Conservation (phyloP, 2,888 invertebrate genomes). For the Aethes cnicana region DNA sequence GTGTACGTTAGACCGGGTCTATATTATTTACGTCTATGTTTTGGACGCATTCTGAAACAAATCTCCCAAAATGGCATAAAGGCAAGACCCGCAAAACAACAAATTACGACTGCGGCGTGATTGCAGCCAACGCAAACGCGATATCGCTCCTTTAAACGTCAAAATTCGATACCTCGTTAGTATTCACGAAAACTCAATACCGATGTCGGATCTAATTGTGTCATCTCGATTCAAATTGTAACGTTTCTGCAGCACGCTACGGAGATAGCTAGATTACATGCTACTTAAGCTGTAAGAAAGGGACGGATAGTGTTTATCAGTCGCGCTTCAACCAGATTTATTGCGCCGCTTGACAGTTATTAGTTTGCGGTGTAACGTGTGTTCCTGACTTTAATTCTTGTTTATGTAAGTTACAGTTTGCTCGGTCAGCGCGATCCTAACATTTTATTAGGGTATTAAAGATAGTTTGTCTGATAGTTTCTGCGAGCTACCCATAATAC, state of each 20-base stretch:
- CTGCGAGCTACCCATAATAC: no score
- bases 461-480: no score
- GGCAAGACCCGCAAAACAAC: no score
- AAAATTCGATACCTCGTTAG: constrained; percentile 31
- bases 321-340: constrained; percentile 9
- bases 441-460: no score
- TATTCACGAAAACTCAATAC: constrained; percentile 38
- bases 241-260: constrained; percentile 25
- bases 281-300: neutral
- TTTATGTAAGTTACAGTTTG: neutral
- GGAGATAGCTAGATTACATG: constrained; percentile 1
- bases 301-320: constrained; percentile 23
- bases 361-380: constrained; percentile 14
- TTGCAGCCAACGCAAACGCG: constrained; percentile 1
- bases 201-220: constrained; percentile 30
- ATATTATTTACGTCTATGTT: no score
- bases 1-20: no score
- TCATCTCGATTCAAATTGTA: constrained; percentile 29
- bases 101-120: no score
- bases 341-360: constrained; percentile 20
- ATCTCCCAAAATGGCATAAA: no score
- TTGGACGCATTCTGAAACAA: no score
- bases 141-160: constrained; percentile 31
- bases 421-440: no score
- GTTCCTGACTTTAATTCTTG: neutral